phyloP scores from a whole-genome alignment of 2,797 vertebrate species.

The Hafferia zeledoni region DNA sequence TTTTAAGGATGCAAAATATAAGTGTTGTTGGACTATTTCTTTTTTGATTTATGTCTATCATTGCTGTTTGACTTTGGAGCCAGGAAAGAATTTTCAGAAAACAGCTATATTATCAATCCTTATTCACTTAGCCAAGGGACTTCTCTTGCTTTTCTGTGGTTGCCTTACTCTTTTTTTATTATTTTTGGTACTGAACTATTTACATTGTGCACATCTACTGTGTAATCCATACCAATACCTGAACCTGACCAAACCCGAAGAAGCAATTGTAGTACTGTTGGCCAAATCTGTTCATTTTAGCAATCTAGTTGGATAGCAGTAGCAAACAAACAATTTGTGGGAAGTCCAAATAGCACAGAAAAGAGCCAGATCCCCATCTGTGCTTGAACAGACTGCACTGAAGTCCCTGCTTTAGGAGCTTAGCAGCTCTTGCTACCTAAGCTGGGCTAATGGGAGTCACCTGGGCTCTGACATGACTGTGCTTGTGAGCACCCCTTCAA shows the following conservation, averaged over 20 bases:
- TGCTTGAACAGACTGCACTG: neutral
- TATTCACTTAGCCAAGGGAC: neutral
- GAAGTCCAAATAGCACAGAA: neutral
- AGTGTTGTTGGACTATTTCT: rapidly evolving
- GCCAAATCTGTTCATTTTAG: neutral
- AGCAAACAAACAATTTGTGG: neutral
- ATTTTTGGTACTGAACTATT: neutral
- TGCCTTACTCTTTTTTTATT: neutral
- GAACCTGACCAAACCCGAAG: neutral
- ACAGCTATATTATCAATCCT: neutral
- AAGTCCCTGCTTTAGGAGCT: neutral
- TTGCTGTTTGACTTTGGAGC: neutral
- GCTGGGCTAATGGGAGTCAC: neutral
- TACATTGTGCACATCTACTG: neutral
- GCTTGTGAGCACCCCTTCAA: neutral
- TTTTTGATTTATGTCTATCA: neutral
- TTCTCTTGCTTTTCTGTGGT: neutral
- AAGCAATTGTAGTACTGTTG: neutral
- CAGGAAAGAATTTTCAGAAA: neutral
- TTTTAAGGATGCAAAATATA: slow-evolving; percentile 6
- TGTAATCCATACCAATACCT: neutral
- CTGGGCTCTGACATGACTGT: neutral
- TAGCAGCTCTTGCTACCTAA: neutral
- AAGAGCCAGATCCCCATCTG: neutral
- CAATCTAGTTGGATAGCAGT: neutral